Evolutionary conservation across 2,888 invertebrate genomes (phyloP).

Genomic region (Eurois occulta): DNA sequence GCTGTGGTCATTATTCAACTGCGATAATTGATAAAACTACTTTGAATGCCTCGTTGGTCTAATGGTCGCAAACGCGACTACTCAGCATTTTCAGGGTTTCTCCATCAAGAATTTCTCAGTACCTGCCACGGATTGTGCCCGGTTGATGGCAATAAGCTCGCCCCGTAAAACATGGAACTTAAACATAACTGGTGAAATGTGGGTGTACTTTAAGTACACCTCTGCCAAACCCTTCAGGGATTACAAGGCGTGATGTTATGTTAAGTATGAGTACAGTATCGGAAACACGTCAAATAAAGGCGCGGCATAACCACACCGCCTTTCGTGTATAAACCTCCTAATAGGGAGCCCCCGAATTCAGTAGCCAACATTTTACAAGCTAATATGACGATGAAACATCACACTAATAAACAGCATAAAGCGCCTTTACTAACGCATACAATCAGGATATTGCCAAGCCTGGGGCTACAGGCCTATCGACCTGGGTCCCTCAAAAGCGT

Average conservation of each 20-base stretch:
- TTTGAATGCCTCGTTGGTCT: neutral
- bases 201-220: neutral
- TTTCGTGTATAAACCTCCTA: conserved; percentile 18
- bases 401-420: conserved; percentile 22
- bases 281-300: conserved; percentile 41
- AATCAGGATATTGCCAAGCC: conserved; percentile 19
- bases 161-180: neutral
- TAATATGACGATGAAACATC: conserved; percentile 16
- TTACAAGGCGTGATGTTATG: neutral
- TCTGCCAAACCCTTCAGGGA: neutral
- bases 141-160: neutral
- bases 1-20: neutral
- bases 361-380: conserved; percentile 7
- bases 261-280: neutral
- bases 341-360: conserved; percentile 28
- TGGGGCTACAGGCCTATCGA: neutral
- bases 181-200: neutral
- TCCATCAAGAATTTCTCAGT: neutral
- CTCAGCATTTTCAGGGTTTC: neutral
- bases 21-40: neutral
- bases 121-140: neutral
- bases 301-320: neutral
- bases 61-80: neutral
- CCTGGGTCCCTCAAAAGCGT: conserved; percentile 13
- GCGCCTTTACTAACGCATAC: conserved; percentile 4